Percentiles rank a stretch among this genome's conserved stretches.
phyloP scores from a whole-genome alignment of 2,888 invertebrate genomes.

The Cataglyphis albicans region DNA sequence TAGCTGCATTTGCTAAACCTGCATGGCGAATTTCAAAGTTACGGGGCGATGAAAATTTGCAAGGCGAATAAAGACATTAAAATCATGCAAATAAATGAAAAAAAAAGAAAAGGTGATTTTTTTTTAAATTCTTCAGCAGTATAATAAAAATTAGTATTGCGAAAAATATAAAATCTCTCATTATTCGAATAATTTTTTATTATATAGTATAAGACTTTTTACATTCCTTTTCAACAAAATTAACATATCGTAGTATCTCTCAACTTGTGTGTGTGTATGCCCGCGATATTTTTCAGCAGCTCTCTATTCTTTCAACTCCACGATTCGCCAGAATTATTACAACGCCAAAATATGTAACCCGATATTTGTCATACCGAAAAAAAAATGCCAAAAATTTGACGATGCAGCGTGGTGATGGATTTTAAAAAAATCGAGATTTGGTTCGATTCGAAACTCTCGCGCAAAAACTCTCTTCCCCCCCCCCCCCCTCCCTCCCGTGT shows the following conservation, averaged over 20 bases:
- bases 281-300: neutral
- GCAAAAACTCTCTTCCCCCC: too few species aligned
- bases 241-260: neutral
- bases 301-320: neutral
- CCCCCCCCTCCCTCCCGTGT: neutral
- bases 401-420: slow-evolving; percentile 11
- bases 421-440: slow-evolving; percentile 22
- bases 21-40: slow-evolving; percentile 27
- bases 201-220: neutral
- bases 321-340: neutral
- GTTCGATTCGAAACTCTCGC: slow-evolving; percentile 16
- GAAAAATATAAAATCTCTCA: neutral
- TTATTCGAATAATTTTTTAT: neutral
- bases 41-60: slow-evolving; percentile 30
- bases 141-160: neutral
- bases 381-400: slow-evolving; percentile 10
- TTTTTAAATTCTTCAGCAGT: neutral
- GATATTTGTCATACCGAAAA: neutral
- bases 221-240: neutral
- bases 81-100: neutral
- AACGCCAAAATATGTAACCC: neutral
- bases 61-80: neutral
- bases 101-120: neutral
- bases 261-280: neutral
- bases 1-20: slow-evolving; percentile 30